Evolutionary conservation across 2,113 vertebrate species (phyloP).

Genomic region (Struthidea cinerea): DNA sequence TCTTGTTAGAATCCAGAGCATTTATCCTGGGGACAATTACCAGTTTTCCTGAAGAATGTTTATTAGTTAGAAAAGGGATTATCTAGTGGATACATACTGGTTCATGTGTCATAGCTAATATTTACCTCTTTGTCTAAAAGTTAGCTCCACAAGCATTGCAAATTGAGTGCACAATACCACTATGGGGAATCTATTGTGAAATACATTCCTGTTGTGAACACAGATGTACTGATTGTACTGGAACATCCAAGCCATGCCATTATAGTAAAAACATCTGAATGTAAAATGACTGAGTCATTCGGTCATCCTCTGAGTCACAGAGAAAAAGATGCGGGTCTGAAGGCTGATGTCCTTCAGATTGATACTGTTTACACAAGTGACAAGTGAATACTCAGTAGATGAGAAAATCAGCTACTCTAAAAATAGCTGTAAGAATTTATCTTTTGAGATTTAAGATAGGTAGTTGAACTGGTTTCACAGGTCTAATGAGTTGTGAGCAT

Average conservation of each 20-base stretch:
- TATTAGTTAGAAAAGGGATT: neutral
- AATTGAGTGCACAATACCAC: neutral
- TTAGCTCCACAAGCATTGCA: neutral
- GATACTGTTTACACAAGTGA: neutral
- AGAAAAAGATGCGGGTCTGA: neutral
- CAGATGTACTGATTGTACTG: neutral
- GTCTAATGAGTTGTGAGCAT: neutral
- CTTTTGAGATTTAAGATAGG: slow-evolving; percentile 29
- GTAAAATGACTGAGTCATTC: neutral
- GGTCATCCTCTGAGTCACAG: neutral
- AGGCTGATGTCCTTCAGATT: neutral
- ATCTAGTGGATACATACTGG: neutral
- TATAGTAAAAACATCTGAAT: neutral
- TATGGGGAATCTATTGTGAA: neutral
- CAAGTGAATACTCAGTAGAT: neutral
- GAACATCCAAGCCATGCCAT: neutral
- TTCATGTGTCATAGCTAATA: neutral
- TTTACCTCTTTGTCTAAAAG: neutral
- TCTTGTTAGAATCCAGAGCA: neutral
- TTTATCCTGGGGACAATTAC: neutral
- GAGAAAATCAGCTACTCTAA: neutral
- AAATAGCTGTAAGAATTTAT: slow-evolving; percentile 2
- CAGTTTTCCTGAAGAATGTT: neutral
- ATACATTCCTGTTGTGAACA: neutral
- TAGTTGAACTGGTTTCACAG: slow-evolving; percentile 22